phyloP scores from a whole-genome alignment of 2,888 invertebrate genomes.

The Rhagium mordax region DNA sequence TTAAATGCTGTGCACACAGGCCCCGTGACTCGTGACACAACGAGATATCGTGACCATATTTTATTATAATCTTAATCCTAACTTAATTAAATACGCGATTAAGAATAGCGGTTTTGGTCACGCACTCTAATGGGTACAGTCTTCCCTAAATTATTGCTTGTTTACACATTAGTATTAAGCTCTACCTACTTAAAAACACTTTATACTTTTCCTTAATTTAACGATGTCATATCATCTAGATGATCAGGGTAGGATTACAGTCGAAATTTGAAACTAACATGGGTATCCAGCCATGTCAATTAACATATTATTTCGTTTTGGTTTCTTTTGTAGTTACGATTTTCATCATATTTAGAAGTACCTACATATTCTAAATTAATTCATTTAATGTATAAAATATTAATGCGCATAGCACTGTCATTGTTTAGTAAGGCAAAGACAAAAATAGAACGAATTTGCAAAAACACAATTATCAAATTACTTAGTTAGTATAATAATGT shows the following conservation, averaged over 20 bases:
- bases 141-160: conserved; percentile 54
- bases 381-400: not conserved
- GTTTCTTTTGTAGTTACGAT: not conserved
- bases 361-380: not conserved
- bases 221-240: conserved; percentile 26
- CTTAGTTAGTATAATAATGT: no score
- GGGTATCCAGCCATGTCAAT: conserved; percentile 20
- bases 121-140: conserved; percentile 52
- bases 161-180: conserved; percentile 52
- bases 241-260: conserved; percentile 28
- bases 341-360: not conserved
- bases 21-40: conserved; percentile 26
- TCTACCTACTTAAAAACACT: conserved; percentile 35
- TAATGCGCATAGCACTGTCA: no score
- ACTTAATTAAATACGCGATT: conserved; percentile 68
- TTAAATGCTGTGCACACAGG: conserved; percentile 31
- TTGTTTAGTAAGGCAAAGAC: no score
- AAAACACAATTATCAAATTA: no score
- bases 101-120: conserved; percentile 50
- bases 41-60: conserved; percentile 65
- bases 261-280: conserved; percentile 28
- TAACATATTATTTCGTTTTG: conserved; percentile 12
- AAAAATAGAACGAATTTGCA: no score
- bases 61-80: conserved; percentile 68
- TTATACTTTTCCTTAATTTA: conserved; percentile 37